A percentile compares a stretch with the other conserved stretches of the same genome.
Evolutionary conservation across 2,797 vertebrate genomes (phyloP).

Genomic region (Parauchenoglanis punctatus): DNA sequence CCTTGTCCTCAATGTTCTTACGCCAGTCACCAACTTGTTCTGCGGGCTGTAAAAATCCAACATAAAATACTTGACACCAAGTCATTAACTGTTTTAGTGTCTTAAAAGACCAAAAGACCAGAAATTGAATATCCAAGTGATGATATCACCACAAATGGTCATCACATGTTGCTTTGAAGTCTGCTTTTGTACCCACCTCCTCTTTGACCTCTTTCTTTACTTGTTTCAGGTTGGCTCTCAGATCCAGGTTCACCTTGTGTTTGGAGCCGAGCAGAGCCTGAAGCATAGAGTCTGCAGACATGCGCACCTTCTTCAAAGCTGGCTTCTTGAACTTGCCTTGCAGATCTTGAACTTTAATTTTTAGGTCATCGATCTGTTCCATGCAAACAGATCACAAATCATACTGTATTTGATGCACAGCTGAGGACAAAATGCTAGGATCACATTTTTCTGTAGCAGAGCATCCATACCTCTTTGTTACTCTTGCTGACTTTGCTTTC

Average conservation of each 20-base stretch:
- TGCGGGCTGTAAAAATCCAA: constrained; percentile 69
- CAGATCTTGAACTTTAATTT: constrained; percentile 91
- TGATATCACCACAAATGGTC: neutral
- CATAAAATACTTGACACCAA: neutral
- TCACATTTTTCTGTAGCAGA: neutral
- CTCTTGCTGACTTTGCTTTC: constrained; percentile 80
- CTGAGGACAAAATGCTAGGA: neutral
- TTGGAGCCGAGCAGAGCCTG: constrained; percentile 93
- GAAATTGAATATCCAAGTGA: neutral
- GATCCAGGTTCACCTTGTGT: constrained; percentile 97
- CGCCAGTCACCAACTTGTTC: constrained; percentile 91
- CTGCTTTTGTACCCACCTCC: constrained; percentile 71
- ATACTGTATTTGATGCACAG: neutral
- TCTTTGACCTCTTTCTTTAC: constrained; percentile 96
- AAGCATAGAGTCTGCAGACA: constrained; percentile 96
- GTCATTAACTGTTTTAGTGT: neutral
- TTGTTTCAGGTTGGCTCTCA: constrained; percentile 95
- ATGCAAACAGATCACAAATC: neutral
- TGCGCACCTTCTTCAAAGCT: constrained; percentile 87
- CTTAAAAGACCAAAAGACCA: neutral
- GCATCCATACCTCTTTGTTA: constrained; percentile 77
- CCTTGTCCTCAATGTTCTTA: constrained; percentile 96
- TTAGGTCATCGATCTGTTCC: constrained; percentile 86
- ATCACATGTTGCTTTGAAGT: neutral
- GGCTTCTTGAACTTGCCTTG: constrained; percentile 93